These are phyloP conservation scores for Cerastis leucographa DNA, from an alignment of 2,888 invertebrate genomes.

Conservation along the genomic window DNA sequence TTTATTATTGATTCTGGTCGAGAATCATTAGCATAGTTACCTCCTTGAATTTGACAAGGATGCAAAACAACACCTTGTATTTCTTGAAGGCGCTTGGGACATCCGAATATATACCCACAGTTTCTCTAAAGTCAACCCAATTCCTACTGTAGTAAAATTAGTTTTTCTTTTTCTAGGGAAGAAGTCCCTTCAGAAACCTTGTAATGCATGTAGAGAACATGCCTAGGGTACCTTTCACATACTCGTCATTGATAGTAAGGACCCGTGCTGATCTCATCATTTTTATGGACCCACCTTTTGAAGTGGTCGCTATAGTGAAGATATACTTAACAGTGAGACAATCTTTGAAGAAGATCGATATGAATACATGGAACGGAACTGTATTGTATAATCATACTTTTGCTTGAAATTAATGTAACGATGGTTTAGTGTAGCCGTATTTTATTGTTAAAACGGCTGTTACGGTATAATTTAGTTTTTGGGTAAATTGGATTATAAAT, in stretches of 20 bases:
- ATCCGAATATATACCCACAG: no score
- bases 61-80: no score
- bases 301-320: slow-evolving; percentile 23
- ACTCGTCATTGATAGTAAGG: slow-evolving; percentile 46
- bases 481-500: not conserved
- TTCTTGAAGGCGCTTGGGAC: no score
- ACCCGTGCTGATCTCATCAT: slow-evolving; percentile 38
- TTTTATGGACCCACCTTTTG: slow-evolving; percentile 9
- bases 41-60: no score
- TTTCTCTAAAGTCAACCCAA: no score
- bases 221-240: slow-evolving; percentile 48
- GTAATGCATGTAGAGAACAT: slow-evolving; percentile 45
- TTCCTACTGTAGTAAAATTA: not conserved
- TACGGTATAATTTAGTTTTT: not conserved
- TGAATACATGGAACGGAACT: slow-evolving; percentile 42
- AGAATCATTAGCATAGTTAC: no score
- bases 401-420: not conserved
- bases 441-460: not conserved
- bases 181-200: slow-evolving; percentile 39
- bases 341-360: slow-evolving; percentile 37
- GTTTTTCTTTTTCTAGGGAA: slow-evolving; percentile 28
- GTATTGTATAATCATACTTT: slow-evolving; percentile 34
- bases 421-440: no score
- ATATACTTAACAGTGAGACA: slow-evolving; percentile 38
- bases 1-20: no score